Evolutionary conservation across 2,113 vertebrate genomes (phyloP), one percentile per base, ranked within the genome.

Genomic region (Silurus meridionalis): DNA sequence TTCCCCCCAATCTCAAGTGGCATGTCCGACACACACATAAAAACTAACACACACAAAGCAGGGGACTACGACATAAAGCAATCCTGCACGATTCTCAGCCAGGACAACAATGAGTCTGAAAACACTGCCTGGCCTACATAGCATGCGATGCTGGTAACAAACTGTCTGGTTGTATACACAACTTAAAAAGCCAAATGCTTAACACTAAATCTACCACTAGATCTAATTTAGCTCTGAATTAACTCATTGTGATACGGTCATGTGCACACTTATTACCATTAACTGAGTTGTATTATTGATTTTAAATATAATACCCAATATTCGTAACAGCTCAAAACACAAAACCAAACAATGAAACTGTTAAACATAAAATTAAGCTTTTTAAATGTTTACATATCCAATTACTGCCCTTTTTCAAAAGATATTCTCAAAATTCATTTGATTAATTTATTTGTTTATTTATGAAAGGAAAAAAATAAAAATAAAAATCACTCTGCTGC

Each of bases 1-100:
- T 37, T 37, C 37, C 37, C 37, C 37, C 69, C 80, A 86, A 87
- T 89, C 82, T 86, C 61, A 67, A 89, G 86, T 82, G 77, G 75
- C 82, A 85, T 87, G 83, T 85, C 83, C 72, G 80, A 90, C 53
- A 23, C 46, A 85, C 87, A 85, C 81, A 84, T 77, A 83, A 80
- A 85, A 87, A 85, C 79, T 61, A 72, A 84, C 80, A 78, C 57
- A 78, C 85, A 86, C 84, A 80, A 85, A 64, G 72, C 80, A 82
- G 66, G 37, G 74, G 81, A 63, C 72, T 14, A 60, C 19, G 57
- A 52, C 60, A 86, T 83, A 80, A 85, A 61, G 78, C 69, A 78
- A 84, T 82, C 69, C 72, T 61, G 15, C 81, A 80, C 48, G 55
- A 87, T 89, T 87, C 79, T 85, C 84, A 87, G 14, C 66, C 80